Evolutionary conservation across 1,140 invertebrate genomes (phyloP).

Genomic region (Onthophagus taurus): DNA sequence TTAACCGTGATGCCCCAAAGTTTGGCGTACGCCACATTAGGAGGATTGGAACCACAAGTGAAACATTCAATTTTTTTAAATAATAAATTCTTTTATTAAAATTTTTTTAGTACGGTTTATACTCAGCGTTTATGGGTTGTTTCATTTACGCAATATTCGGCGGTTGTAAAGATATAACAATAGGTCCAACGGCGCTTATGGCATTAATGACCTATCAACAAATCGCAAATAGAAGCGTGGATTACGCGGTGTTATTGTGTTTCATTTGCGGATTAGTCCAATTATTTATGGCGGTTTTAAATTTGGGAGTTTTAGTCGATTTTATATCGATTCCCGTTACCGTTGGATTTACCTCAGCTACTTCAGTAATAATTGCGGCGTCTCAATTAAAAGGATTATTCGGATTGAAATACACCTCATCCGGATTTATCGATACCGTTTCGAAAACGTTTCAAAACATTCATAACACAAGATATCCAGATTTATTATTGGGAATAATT

Average conservation of each 20-base stretch:
- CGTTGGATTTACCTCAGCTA: slow-evolving; percentile 87
- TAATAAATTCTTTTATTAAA: slow-evolving; percentile 7
- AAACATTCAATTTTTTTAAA: background rate
- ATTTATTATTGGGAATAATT: slow-evolving; percentile 56
- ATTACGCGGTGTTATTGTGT: slow-evolving; percentile 76
- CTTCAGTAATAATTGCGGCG: slow-evolving; percentile 82
- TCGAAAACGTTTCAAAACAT: slow-evolving; percentile 52
- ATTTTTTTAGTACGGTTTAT: slow-evolving; percentile 72
- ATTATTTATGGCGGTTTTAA: slow-evolving; percentile 70
- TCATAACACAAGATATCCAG: slow-evolving; percentile 51
- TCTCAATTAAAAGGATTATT: slow-evolving; percentile 80
- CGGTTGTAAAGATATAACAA: slow-evolving; percentile 83
- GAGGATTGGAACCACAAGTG: slow-evolving; percentile 72
- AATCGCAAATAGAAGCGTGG: slow-evolving; percentile 52
- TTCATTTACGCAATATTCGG: slow-evolving; percentile 87
- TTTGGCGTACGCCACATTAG: slow-evolving; percentile 76
- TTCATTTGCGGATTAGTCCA: slow-evolving; percentile 77
- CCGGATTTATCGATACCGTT: slow-evolving; percentile 61
- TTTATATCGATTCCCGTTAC: slow-evolving; percentile 92
- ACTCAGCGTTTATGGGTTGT: slow-evolving; percentile 86
- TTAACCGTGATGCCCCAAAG: slow-evolving; percentile 84
- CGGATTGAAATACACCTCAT: slow-evolving; percentile 63
- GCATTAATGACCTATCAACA: slow-evolving; percentile 73
- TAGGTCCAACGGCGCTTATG: slow-evolving; percentile 78
- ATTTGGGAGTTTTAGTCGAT: slow-evolving; percentile 85